Conservation (phyloP, 2,888 invertebrate species). For the Drosophila pegasa region DNA sequence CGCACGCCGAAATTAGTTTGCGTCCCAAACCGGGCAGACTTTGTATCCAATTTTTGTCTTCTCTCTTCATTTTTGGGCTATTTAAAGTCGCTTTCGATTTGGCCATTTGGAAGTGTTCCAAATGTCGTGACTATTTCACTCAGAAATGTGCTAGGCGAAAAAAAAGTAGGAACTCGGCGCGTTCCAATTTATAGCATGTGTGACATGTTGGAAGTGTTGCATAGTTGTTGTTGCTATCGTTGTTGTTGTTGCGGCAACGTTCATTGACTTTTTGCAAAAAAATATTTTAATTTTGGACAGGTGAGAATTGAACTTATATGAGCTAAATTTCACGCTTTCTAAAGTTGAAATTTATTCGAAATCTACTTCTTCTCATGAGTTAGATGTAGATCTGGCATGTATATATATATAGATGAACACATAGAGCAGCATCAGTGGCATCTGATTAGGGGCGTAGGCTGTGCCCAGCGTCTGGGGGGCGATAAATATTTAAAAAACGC, state of each 20-base stretch:
- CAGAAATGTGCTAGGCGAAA: slow-evolving; percentile 48
- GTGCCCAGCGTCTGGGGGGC: slow-evolving; percentile 35
- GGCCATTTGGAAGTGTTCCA: slow-evolving; percentile 68
- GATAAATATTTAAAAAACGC: slow-evolving; percentile 69
- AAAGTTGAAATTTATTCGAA: background rate
- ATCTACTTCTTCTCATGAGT: background rate
- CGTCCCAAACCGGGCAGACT: slow-evolving; percentile 35
- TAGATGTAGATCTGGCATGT: background rate
- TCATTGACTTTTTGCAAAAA: slow-evolving; percentile 52
- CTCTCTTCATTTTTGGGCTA: slow-evolving; percentile 27
- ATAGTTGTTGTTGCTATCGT: slow-evolving; percentile 19
- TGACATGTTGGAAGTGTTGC: slow-evolving; percentile 62
- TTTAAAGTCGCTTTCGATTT: slow-evolving; percentile 56
- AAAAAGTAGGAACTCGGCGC: slow-evolving; percentile 43
- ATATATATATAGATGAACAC: background rate
- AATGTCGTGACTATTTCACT: slow-evolving; percentile 72
- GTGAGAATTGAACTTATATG: slow-evolving; percentile 6
- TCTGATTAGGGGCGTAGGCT: slow-evolving; percentile 20
- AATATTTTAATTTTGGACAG: slow-evolving; percentile 15
- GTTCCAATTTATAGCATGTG: slow-evolving; percentile 62
- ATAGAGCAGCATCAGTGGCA: background rate
- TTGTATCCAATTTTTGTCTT: slow-evolving; percentile 9
- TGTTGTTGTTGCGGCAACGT: slow-evolving; percentile 30
- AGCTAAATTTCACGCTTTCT: slow-evolving; percentile 1
- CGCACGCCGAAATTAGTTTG: slow-evolving; percentile 30